Percentiles rank a stretch among this genome's conserved stretches.
Conservation (phyloP, 1,140 invertebrate species). For the Dinoponera quadriceps region DNA sequence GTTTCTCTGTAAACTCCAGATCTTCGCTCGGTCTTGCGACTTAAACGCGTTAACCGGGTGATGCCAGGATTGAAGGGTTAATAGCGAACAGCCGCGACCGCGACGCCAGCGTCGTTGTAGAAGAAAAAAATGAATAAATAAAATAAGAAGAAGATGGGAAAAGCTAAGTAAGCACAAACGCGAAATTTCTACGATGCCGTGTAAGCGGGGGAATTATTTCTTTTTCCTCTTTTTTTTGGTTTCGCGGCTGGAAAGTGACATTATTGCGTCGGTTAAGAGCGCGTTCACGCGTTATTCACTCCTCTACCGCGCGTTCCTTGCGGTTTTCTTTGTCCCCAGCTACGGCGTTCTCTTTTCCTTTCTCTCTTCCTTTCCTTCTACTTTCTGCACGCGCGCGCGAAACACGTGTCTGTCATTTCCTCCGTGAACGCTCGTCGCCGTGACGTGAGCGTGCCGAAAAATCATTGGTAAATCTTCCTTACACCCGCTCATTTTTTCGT, state of each 20-base stretch:
- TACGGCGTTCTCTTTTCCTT: conserved; percentile 41
- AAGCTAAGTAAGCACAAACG: conserved; percentile 8
- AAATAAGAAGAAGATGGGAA: conserved; percentile 18
- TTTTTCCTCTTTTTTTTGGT: not conserved
- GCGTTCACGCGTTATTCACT: conserved; percentile 67
- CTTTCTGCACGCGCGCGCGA: conserved; percentile 39
- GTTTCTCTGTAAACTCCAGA: not conserved
- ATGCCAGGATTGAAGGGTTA: conserved; percentile 35
- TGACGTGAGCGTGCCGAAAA: conserved; percentile 26
- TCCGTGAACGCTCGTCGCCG: not conserved
- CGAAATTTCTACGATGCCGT: conserved; percentile 41
- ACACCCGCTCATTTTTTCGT: conserved; percentile 4
- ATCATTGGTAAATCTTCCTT: conserved; percentile 42
- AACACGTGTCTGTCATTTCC: conserved; percentile 58
- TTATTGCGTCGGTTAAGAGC: conserved; percentile 78
- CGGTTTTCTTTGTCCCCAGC: not conserved
- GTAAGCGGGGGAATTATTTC: conserved; percentile 51
- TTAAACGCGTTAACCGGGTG: conserved; percentile 27
- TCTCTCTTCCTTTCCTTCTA: too few relatives aligned
- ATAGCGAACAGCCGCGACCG: conserved; percentile 9
- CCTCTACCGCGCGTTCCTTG: not conserved
- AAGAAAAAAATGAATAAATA: conserved; percentile 6
- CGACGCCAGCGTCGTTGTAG: conserved; percentile 23
- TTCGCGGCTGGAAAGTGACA: conserved; percentile 68
- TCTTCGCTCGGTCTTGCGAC: not conserved